phyloP scores from a whole-genome alignment of 37 sponge, comb jelly and placozoan species.

The Crambe crambe region DNA sequence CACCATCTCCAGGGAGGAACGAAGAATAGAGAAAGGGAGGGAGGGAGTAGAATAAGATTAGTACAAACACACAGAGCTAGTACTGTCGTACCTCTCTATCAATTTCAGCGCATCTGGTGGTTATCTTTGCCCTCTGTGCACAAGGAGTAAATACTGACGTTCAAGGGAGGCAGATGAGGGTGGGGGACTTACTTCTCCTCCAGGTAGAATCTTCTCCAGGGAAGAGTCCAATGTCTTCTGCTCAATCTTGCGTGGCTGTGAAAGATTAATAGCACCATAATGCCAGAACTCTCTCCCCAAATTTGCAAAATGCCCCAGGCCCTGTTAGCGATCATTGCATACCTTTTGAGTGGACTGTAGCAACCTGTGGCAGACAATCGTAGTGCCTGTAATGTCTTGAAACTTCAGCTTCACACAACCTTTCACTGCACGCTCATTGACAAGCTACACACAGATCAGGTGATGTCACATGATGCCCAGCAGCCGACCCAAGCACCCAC shows the following conservation, averaged over 20 bases:
- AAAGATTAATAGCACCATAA: neutral
- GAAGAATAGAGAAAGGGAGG: too few relatives aligned
- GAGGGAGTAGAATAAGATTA: too few relatives aligned
- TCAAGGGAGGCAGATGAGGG: neutral
- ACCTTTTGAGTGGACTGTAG: slow-evolving; percentile 89
- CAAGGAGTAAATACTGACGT: neutral
- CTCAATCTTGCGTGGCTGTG: slow-evolving; percentile 63
- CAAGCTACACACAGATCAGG: slow-evolving; percentile 44
- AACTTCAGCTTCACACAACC: slow-evolving; percentile 90
- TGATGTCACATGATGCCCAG: neutral
- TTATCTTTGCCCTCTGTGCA: slow-evolving; percentile 64
- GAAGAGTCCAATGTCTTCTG: slow-evolving; percentile 86
- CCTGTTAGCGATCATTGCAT: too few relatives aligned
- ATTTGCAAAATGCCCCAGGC: too few relatives aligned
- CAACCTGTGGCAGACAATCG: slow-evolving; percentile 56
- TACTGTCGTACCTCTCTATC: slow-evolving; percentile 75
- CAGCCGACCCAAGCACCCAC: slow-evolving; percentile 8
- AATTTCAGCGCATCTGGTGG: slow-evolving; percentile 84
- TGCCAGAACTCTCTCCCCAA: neutral
- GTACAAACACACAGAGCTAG: neutral
- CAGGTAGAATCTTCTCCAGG: slow-evolving; percentile 55
- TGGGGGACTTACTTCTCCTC: slow-evolving; percentile 28
- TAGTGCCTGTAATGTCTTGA: slow-evolving; percentile 56
- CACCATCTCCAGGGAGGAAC: too few relatives aligned
- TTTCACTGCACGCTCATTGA: slow-evolving; percentile 77